Evolutionary conservation across 2,797 vertebrate species (phyloP), one percentile per base, ranked within the genome.

Genomic region (Scarus forsteni): DNA sequence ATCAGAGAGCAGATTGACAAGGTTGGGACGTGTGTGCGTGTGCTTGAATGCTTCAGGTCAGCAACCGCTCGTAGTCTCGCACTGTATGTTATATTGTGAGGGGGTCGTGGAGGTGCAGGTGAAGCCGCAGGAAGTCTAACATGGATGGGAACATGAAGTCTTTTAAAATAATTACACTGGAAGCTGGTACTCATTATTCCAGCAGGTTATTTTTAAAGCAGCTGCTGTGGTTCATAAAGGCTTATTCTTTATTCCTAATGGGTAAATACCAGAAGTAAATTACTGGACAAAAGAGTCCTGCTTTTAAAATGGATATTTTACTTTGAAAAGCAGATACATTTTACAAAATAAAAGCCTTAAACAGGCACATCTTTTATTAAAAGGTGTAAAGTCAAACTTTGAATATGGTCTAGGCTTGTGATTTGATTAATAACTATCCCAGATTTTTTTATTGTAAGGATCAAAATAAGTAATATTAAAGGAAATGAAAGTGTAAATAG

Each of bases 1-100:
- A 78, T 90, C 77, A 80, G 49, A 76, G 83, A 79, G 61, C 69
- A 81, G 62, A 80, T 46, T 81, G 88, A 85, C 83, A 80, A 73
- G 87, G 85, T 79, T 58, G 14, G 40, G 69, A 76, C 72, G 78
- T 49, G 16, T 58, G 55, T 46, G 3, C 36, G 44, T 56, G 59
- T 40, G 60, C 10, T 53, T 16, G 12, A 53, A 45, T 60, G 43
- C 60, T 73, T 66, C 70, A 45, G 45, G 59, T 75, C 70, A 62
- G 49, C 14, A 57, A 59, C 54, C 14, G 13, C 13, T 42, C 45
- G 52, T 72, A 57, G 60, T 27, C 27, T 27, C 4, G 27, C 27
- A 27, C 43, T 50, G 59, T 59, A 59, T 46, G 6, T 73, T 48
- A 40, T 50, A 10, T 15, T 27, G 27, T 27, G 27, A 27, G 27